These are phyloP conservation scores for Leptobrachium leishanense DNA, from an alignment of 2,113 vertebrate species.

Conservation along the genomic window DNA sequence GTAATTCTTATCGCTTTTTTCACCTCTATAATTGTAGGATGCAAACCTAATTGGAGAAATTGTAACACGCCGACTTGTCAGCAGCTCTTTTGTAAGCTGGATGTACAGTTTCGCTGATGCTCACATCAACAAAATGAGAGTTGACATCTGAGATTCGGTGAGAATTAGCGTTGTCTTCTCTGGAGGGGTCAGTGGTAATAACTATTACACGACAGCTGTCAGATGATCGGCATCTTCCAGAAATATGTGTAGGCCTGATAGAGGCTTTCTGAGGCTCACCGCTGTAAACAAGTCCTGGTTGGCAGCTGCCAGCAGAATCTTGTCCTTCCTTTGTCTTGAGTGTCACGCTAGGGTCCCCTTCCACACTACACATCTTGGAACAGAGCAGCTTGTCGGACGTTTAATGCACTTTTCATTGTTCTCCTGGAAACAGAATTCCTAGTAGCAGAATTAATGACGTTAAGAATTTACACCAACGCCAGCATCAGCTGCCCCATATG, in stretches of 20 bases:
- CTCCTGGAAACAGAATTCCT: not conserved
- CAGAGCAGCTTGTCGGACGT: not conserved
- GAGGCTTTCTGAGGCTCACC: not conserved
- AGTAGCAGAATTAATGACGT: not conserved
- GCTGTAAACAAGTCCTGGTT: not conserved
- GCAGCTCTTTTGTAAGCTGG: not conserved
- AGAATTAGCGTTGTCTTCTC: not conserved
- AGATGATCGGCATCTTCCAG: not conserved
- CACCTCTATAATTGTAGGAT: too few relatives aligned
- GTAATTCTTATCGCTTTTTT: too few relatives aligned
- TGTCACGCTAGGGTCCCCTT: not conserved
- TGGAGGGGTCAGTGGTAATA: too few relatives aligned
- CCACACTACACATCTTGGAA: not conserved
- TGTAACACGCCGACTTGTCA: not conserved
- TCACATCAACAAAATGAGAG: not conserved
- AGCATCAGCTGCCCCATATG: not conserved
- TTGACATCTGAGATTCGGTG: not conserved
- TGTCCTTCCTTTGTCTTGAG: slow-evolving; percentile 4
- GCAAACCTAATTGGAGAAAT: too few relatives aligned
- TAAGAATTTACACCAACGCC: not conserved
- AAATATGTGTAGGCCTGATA: not conserved
- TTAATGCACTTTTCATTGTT: not conserved
- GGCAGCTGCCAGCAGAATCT: slow-evolving; percentile 7
- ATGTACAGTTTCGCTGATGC: not conserved
- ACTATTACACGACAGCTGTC: not conserved